Evolutionary conservation across 2,888 invertebrate genomes (phyloP), one percentile per base, ranked within the genome.

Genomic region (Aphodius sticticus): DNA sequence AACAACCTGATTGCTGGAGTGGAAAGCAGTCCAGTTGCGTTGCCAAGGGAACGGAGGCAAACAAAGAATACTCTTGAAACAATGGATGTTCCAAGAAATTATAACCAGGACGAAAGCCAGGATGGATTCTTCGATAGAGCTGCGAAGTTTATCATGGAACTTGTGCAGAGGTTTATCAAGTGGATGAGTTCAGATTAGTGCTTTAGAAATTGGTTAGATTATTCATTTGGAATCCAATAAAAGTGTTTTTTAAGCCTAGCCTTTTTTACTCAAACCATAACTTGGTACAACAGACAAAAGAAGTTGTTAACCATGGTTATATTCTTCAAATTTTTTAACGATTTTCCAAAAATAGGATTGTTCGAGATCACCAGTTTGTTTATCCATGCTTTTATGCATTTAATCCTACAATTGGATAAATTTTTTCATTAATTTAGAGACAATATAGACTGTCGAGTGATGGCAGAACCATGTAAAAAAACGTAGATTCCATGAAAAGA

Each of bases 41-140:
- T 83, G 38, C 75, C 78, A 16, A 78, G 84, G 6, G 78, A 82
- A 53, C 83, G 81, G 75, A 79, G 86, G 6, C 83, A 84, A 79
- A 83, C 82, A 0, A 69, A 76, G 69, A 81, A 81, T 9, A 77
- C 77, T 2, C 38, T 80, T 35, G 80, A 74, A 36, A 69, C 76
- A 69, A 80, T 81, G 6, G 77, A 78, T 2, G 53, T 79, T 35
- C 78, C 53, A 53, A 53, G 53, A 5, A 7, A 5, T 9, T 9
- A 2, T 5, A 53, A 53, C 1, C 36, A 74, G n/a, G 74, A 74
- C 36, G 74, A 74, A 26, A 37, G 84, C 76, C 81, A 85, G 26
- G 83, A 82, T n/a, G 89, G 89, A n/a, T 89, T 89, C 81, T 87
- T 89, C 80, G 89, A 89, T 80, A 84, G 88, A 77, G 89, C 89